Base-by-base conservation (phyloP, 2,113 vertebrate genomes). In the Piaya cayana region DNA sequence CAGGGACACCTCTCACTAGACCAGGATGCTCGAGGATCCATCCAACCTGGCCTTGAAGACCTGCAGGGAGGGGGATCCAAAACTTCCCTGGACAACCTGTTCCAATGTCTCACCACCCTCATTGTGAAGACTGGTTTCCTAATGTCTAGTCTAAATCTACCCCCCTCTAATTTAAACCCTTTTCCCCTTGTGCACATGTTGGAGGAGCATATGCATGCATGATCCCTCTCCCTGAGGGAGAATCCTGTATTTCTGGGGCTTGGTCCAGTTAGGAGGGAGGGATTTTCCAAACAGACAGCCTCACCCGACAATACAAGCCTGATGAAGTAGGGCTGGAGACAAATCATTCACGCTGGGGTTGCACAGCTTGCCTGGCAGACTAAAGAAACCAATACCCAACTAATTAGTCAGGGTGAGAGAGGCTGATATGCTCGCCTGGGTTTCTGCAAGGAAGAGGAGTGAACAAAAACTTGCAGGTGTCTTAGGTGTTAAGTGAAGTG, bases 191-290 rank as follows among this genome's bases (percentile, higher is more conserved):
- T 45, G 43, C 43, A 45, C 43, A 20, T 65, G 81, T 62, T 79
- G 77, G 39, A 67, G 45, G 11, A 67, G 75, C 23, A 5, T 8
- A 7, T 47, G 22, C 42, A 15, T 3, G 1, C 1, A 0, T 0
- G 1, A 29, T 32, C 29, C 36, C n/a, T 30, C 19, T 84, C 59
- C 42, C 18, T 12, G 39, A 27, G 45, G 52, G 53, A 15, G 52
- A 4, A 15, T 36, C 53, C 30, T 14, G 22, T 70, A 42, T n/a
- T 70, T 39, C 17, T 17, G 17, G 62, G 78, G 53, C 36, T 67
- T 65, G n/a, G 47, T 64, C 14, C n/a, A 42, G 7, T 19, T 26
- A 13, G 2, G 27, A 21, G 36, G 52, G 56, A 84, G 52, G 59
- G 62, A 29, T 32, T 78, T 82, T 84, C 85, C 19, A 14, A 37